Conservation (phyloP, 1,140 invertebrate genomes). For the Procambarus virginalis region DNA sequence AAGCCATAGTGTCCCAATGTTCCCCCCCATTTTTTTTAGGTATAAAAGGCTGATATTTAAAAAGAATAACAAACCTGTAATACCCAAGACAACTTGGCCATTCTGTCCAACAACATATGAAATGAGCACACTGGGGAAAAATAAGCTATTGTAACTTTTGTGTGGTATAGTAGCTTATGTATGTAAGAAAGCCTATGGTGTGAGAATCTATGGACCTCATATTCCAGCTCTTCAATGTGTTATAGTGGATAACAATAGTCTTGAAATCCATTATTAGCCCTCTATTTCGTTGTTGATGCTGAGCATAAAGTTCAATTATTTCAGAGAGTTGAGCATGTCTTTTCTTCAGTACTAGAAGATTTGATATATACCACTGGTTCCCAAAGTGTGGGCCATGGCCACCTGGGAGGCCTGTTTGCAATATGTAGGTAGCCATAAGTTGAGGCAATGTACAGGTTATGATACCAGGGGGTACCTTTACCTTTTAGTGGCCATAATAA, state of each 20-base stretch:
- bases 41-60: slow-evolving; percentile 26
- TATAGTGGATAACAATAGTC: not conserved
- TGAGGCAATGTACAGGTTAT: too few species aligned
- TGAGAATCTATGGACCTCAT: slow-evolving; percentile 53
- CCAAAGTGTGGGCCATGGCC: too few species aligned
- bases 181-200: slow-evolving; percentile 56
- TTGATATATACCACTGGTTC: not conserved
- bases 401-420: too few species aligned
- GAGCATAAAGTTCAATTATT: slow-evolving; percentile 22
- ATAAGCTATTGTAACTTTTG: slow-evolving; percentile 61
- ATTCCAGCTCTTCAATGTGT: slow-evolving; percentile 38
- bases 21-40: slow-evolving; percentile 15
- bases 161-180: slow-evolving; percentile 62
- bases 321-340: not conserved
- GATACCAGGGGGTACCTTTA: too few species aligned
- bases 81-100: slow-evolving; percentile 35
- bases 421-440: too few species aligned
- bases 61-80: slow-evolving; percentile 4
- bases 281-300: not conserved
- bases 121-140: slow-evolving; percentile 62
- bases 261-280: slow-evolving; percentile 13
- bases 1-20: not conserved
- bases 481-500: too few species aligned
- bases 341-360: not conserved
- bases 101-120: slow-evolving; percentile 47